Evolutionary conservation across 1,140 invertebrate species (phyloP).

Genomic region (Rhynchophorus ferrugineus): DNA sequence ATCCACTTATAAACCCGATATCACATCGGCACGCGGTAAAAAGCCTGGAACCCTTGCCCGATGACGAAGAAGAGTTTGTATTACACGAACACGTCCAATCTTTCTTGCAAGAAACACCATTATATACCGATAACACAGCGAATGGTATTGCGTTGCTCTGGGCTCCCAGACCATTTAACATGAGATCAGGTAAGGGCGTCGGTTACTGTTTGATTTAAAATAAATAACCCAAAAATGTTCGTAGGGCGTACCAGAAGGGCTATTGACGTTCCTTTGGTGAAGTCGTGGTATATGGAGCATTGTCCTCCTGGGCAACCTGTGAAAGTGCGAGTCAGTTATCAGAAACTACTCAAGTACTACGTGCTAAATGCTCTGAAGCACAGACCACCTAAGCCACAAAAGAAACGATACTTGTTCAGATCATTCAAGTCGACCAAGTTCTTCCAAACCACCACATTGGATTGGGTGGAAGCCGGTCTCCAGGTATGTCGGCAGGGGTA

Average conservation of each 20-base stretch:
- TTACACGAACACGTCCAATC: constrained; percentile 85
- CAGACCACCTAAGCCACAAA: constrained; percentile 94
- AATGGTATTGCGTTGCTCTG: constrained; percentile 98
- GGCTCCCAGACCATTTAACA: constrained; percentile 96
- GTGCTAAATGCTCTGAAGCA: constrained; percentile 97
- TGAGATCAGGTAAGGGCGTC: constrained; percentile 63
- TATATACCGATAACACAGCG: constrained; percentile 98
- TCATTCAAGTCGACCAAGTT: constrained; percentile 99
- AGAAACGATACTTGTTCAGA: constrained; percentile 95
- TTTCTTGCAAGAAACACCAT: constrained; percentile 87
- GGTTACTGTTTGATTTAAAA: constrained; percentile 8
- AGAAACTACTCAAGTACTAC: constrained; percentile 97
- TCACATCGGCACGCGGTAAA: constrained; percentile 89
- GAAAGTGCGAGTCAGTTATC: constrained; percentile 98
- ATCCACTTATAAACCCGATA: constrained; percentile 98
- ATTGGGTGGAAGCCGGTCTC: constrained; percentile 98
- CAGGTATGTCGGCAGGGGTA: constrained; percentile 99
- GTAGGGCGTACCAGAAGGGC: constrained; percentile 76
- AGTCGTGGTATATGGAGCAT: constrained; percentile 96
- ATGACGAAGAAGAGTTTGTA: constrained; percentile 93
- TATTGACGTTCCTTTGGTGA: constrained; percentile 95
- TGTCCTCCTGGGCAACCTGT: constrained; percentile 97
- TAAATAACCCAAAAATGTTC: too few relatives aligned
- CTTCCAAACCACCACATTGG: constrained; percentile 98
- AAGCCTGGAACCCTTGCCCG: constrained; percentile 74